Evolutionary conservation across 2,797 vertebrate species (phyloP), one percentile per base, ranked within the genome.

Genomic region (Bovichtus diacanthus): DNA sequence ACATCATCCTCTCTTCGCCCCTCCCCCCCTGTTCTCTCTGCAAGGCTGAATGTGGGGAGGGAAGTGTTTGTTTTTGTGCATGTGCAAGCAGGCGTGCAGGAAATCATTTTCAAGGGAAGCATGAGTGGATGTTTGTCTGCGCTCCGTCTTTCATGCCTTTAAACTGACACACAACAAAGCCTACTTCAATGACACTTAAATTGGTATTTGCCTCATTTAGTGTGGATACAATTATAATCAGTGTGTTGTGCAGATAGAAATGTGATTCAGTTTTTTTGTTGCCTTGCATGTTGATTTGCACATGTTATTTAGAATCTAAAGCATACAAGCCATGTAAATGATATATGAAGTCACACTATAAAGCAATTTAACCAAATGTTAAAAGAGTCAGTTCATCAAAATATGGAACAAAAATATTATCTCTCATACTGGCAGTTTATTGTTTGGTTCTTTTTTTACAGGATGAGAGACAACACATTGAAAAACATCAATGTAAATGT

Each of bases 1-100:
- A 95, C 93, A 95, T 94, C 93, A 95, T 93, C 87, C 84, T 85
- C 71, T 82, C 53, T 62, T 76, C 16, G 79, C 89, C 87, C 92
- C 90, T 82, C 92, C 88, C 79, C 89, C 88, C 82, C 69, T 64
- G 72, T 80, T 88, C 76, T 88, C 76, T 76, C 78, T n/a, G 56
- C 16, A 12, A 47, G 85, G 34, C 69, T 68, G 66, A 44, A 6
- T 84, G 74, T 34, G 67, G 65, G 36, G 78, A 83, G 83, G 84
- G 67, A 80, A 74, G 86, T 71, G 78, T 81, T 82, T 84, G 88
- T 90, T 78, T 87, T 81, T 79, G 83, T 89, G 87, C 58, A 13
- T 80, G 76, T 78, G 83, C 62, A 43, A 27, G 74, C 39, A 19
- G 29, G 67, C 70, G 58, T 34, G 70, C 72, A 74, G 47, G 65